A percentile compares a stretch with the other conserved stretches of the same genome.
Evolutionary conservation across 2,888 invertebrate species (phyloP).

Genomic region (Drosophila tanythrix): DNA sequence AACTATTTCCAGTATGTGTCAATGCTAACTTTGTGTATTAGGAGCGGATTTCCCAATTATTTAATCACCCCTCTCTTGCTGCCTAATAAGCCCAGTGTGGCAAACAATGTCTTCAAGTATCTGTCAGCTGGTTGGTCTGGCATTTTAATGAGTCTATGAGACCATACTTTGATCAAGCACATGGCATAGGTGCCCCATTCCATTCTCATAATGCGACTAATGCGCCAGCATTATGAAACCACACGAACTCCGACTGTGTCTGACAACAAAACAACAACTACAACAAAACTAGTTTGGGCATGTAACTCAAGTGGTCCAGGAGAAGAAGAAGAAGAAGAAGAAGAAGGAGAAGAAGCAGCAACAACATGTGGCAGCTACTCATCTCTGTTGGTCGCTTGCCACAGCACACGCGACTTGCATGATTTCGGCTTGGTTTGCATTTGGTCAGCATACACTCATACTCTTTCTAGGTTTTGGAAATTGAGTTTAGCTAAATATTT

Average conservation of each 20-base stretch:
- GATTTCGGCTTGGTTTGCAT: slow-evolving; percentile 6
- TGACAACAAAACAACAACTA: slow-evolving; percentile 14
- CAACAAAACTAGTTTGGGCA: slow-evolving; percentile 36
- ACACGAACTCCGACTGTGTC: slow-evolving; percentile 53
- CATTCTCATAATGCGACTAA: slow-evolving; percentile 43
- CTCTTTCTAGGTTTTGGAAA: background rate
- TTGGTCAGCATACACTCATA: background rate
- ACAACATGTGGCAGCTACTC: slow-evolving; percentile 36
- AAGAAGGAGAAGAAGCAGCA: background rate
- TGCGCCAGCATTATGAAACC: slow-evolving; percentile 66
- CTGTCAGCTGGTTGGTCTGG: slow-evolving; percentile 48
- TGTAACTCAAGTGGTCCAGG: slow-evolving; percentile 52
- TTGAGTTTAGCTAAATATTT: background rate
- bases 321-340: background rate
- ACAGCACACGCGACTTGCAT: slow-evolving; percentile 24
- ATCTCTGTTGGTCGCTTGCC: slow-evolving; percentile 14
- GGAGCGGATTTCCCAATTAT: background rate
- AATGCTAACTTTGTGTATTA: background rate
- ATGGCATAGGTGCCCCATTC: slow-evolving; percentile 37
- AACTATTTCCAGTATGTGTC: background rate
- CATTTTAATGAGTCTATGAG: slow-evolving; percentile 51
- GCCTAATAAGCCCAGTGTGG: slow-evolving; percentile 1
- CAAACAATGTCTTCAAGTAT: slow-evolving; percentile 30
- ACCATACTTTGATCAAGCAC: slow-evolving; percentile 41
- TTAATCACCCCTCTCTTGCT: background rate